Conservation (phyloP, 2,113 vertebrate species). For the Colossoma macropomum region DNA sequence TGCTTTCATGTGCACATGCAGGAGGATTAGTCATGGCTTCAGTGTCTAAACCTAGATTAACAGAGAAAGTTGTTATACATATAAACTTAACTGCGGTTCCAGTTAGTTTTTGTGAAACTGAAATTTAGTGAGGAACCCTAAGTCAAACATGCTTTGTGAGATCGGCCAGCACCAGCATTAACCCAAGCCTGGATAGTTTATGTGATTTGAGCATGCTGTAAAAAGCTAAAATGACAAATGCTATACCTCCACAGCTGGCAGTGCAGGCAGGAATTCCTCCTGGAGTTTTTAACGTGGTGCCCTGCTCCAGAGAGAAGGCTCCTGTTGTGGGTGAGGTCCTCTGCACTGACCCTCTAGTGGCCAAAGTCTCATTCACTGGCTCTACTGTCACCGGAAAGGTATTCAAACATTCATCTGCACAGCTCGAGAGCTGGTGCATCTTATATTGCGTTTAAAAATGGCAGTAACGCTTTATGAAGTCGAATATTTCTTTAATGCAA, state of each 20-base stretch:
- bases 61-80: too few relatives aligned
- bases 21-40: too few relatives aligned
- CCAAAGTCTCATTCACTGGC: conserved; percentile 96
- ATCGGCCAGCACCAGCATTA: background rate
- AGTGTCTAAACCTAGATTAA: too few relatives aligned
- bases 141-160: too few relatives aligned
- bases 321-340: conserved; percentile 85
- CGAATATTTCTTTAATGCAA: background rate
- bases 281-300: conserved; percentile 92
- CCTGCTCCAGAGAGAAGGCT: conserved; percentile 86
- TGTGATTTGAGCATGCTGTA: background rate
- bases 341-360: conserved; percentile 90
- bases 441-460: background rate
- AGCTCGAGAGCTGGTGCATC: too few relatives aligned
- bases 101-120: background rate
- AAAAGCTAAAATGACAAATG: background rate
- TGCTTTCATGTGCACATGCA: too few relatives aligned
- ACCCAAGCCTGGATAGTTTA: background rate
- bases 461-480: background rate
- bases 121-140: background rate
- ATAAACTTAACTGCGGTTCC: too few relatives aligned
- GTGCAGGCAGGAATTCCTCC: conserved; percentile 89
- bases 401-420: background rate
- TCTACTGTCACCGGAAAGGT: conserved; percentile 97
- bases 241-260: conserved; percentile 81